These are phyloP conservation scores for Acrocephalus scirpaceus DNA, from an alignment of 2,797 vertebrate species.

Conservation along the genomic window DNA sequence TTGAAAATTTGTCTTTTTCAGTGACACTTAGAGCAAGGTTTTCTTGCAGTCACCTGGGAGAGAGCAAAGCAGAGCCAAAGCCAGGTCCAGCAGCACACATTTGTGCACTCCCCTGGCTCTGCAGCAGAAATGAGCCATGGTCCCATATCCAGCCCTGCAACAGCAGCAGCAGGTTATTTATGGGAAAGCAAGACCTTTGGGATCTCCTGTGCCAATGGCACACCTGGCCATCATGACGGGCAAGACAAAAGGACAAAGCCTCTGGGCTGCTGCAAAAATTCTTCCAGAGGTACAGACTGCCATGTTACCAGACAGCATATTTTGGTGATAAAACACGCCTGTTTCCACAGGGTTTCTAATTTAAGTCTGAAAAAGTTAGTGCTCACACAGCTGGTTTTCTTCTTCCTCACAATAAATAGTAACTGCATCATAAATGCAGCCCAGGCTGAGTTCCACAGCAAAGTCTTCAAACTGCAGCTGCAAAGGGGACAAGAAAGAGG, in stretches of 20 bases:
- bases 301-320: background rate
- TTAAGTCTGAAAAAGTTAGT: background rate
- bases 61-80: background rate
- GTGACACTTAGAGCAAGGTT: background rate
- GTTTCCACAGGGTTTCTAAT: background rate
- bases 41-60: background rate
- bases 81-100: background rate
- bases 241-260: background rate
- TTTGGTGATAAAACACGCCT: background rate
- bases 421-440: background rate
- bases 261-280: background rate
- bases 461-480: slow-evolving; percentile 45
- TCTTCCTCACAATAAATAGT: background rate
- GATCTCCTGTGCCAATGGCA: background rate
- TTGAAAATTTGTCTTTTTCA: background rate
- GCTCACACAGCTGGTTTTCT: background rate
- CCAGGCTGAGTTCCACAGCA: background rate
- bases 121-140: background rate
- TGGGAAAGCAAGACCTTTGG: background rate
- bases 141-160: background rate
- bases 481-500: background rate
- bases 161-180: background rate
- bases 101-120: background rate
- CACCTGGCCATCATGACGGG: rapidly evolving
- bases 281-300: background rate